A percentile compares a stretch with the other conserved stretches of the same genome.
Evolutionary conservation across 2,113 vertebrate species (phyloP).

Genomic region (Numenius arquata): DNA sequence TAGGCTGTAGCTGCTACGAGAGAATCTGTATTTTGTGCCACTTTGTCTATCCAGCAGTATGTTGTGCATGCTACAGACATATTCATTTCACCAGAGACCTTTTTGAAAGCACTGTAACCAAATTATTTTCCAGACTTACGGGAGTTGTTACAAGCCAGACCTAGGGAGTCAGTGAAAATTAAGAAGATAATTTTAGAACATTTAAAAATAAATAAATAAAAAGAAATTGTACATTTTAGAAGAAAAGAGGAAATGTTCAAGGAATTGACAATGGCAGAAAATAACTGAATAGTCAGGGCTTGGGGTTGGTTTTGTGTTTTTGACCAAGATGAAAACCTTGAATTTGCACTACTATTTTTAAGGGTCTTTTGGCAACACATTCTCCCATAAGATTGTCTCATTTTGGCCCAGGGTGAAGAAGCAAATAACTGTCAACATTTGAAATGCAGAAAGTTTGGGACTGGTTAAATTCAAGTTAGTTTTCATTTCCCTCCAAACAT

Average conservation of each 20-base stretch:
- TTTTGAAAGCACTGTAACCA: conserved; percentile 65
- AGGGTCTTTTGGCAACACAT: background rate
- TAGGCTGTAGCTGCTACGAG: background rate
- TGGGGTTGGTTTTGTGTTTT: background rate
- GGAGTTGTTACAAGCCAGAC: background rate
- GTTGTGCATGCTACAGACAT: conserved; percentile 15
- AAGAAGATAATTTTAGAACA: background rate
- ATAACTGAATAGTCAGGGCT: background rate
- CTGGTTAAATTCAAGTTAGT: background rate
- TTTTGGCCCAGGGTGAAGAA: background rate
- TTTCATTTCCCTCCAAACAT: background rate
- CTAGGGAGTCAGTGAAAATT: background rate
- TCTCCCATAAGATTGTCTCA: background rate
- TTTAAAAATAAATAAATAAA: background rate
- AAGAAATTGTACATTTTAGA: background rate
- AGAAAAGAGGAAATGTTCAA: background rate
- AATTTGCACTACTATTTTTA: background rate
- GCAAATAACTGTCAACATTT: background rate
- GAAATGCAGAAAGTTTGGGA: background rate
- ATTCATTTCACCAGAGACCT: conserved; percentile 59
- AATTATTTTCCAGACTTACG: conserved; percentile 64
- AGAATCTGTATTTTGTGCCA: background rate
- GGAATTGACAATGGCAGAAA: background rate
- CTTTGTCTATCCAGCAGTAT: background rate
- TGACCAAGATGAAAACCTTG: background rate